Evolutionary conservation across 2,113 vertebrate species (phyloP), one percentile per base, ranked within the genome.

Genomic region (Tetrax tetrax): DNA sequence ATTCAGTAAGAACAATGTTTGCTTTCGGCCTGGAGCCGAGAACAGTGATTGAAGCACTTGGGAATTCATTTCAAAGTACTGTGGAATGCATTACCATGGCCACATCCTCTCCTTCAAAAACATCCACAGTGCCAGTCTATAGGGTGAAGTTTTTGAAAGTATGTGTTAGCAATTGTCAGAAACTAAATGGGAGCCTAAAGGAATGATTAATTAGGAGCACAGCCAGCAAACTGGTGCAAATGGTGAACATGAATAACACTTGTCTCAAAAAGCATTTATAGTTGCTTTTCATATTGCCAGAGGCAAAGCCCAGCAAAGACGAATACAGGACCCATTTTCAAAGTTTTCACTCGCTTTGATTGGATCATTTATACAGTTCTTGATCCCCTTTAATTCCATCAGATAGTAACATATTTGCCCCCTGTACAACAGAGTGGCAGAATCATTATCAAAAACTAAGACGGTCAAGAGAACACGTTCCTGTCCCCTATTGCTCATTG

Each of bases 161-260:
- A 6, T 27, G 63, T 63, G 63, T 27, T 78, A 68, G 45, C 72
- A 77, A 82, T 90, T 89, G 65, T 93, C 71, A 78, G 72, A 51
- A 87, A 57, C 12, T 56, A 90, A 87, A 91, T 11, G 35, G 21
- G 56, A 92, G 87, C 95, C 93, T 89, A 66, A 94, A 95, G 89
- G 87, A 96, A 66, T 90, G 89, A 93, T 93, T 96, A 95, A 96
- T 95, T 97, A 93, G 75, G 53, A 87, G 70, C 83, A 80, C n/a
- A 86, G 82, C 51, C 93, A 83, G 66, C 35, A 93, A 93, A 96
- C 50, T 90, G 82, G 59, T 59, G 92, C 64, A 82, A 95, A 90
- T 41, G 61, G 54, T 11, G 35, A 95, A 91, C 89, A 87, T 18
- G 71, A 92, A 28, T 48, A 97, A 70, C 80, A 48, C n/a, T 83